Evolutionary conservation across 1,140 invertebrate genomes (phyloP).

Genomic region (Aphis gossypii): DNA sequence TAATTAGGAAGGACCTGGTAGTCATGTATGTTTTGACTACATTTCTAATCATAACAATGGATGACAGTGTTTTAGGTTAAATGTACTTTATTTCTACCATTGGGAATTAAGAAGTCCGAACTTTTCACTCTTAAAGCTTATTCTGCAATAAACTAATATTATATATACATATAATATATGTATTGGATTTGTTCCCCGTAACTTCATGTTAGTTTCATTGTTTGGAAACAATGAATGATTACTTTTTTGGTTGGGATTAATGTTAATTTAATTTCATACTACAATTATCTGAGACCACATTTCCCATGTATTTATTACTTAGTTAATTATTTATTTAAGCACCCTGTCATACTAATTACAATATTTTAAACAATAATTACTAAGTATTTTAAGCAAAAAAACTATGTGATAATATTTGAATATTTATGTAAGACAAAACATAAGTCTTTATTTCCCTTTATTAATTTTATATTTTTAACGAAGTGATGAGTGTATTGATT

Average conservation of each 20-base stretch:
- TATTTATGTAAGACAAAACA: too few species aligned
- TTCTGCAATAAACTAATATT: not conserved
- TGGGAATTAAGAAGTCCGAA: not conserved
- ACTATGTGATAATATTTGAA: too few species aligned
- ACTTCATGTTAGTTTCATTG: not conserved
- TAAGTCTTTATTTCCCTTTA: too few species aligned
- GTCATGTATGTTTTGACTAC: constrained; percentile 26
- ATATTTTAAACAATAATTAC: not conserved
- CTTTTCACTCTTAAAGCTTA: not conserved
- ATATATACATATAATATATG: not conserved
- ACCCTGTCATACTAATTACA: not conserved
- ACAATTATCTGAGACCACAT: not conserved
- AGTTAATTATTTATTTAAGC: not conserved
- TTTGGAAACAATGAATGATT: not conserved
- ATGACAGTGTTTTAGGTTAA: constrained; percentile 5
- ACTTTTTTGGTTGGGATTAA: not conserved
- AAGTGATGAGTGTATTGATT: too few species aligned
- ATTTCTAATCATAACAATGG: constrained; percentile 22
- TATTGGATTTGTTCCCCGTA: not conserved
- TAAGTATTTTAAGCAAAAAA: too few species aligned
- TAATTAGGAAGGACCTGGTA: not conserved
- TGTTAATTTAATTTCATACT: not conserved
- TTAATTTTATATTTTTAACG: too few species aligned
- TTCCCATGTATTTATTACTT: not conserved
- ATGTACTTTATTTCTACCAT: constrained; percentile 6